Conservation (phyloP, 92 coral and sea anemone genomes). For the Palythoa grandis region DNA sequence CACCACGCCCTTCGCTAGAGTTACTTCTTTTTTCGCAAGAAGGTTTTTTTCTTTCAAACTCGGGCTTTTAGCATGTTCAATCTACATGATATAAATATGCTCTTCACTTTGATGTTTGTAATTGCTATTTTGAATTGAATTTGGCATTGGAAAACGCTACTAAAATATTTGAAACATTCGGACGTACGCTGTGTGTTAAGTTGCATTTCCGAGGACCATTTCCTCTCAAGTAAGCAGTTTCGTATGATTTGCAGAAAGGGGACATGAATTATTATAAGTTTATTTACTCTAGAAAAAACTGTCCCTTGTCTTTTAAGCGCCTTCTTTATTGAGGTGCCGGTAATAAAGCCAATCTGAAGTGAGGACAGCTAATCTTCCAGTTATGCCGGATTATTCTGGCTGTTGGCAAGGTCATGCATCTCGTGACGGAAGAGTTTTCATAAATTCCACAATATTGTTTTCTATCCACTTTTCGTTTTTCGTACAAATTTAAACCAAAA, state of each 20-base stretch:
- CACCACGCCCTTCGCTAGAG: background rate
- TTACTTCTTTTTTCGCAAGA: background rate
- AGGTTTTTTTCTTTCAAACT: background rate
- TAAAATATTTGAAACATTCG: background rate
- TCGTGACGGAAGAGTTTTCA: background rate
- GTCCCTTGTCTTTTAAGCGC: too few species aligned
- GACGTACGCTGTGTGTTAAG: too few species aligned
- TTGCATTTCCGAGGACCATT: too few species aligned
- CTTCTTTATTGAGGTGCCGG: background rate
- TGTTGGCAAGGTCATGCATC: background rate
- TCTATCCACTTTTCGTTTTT: background rate
- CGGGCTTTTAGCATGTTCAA: background rate
- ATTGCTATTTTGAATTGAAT: background rate
- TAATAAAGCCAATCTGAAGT: background rate
- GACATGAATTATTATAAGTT: too few species aligned
- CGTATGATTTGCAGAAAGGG: too few species aligned
- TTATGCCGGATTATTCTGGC: background rate
- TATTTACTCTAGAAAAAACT: too few species aligned
- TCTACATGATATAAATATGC: background rate
- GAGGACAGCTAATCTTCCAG: too few species aligned
- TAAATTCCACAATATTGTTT: background rate
- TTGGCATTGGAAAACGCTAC: background rate
- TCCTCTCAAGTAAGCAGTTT: too few species aligned
- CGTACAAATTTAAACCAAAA: background rate
- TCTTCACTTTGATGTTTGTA: background rate